phyloP scores from a whole-genome alignment of 1,140 invertebrate genomes.

The Drosophila albomicans region DNA sequence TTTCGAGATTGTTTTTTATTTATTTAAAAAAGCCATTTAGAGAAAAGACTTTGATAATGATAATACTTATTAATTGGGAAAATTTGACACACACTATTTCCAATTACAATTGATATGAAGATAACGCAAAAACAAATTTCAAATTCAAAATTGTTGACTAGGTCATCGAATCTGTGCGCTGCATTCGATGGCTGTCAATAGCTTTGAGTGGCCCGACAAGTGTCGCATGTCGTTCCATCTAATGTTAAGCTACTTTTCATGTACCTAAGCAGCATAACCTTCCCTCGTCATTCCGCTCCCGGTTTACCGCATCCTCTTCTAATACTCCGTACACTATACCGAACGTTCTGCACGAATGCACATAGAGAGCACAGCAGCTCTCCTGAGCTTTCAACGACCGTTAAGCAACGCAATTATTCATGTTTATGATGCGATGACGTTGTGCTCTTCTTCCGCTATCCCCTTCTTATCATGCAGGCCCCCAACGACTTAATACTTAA shows the following conservation, averaged over 20 bases:
- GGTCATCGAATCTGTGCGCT: slow-evolving; percentile 30
- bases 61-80: too few relatives aligned
- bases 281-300: not conserved
- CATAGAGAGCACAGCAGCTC: slow-evolving; percentile 29
- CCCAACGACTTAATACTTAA: slow-evolving; percentile 33
- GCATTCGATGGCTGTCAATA: slow-evolving; percentile 65
- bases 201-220: slow-evolving; percentile 59
- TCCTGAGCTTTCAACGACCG: slow-evolving; percentile 73
- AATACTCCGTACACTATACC: not conserved
- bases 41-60: too few relatives aligned
- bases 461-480: not conserved
- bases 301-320: not conserved
- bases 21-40: too few relatives aligned
- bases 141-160: slow-evolving; percentile 33
- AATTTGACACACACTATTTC: too few relatives aligned
- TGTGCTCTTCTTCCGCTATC: slow-evolving; percentile 16
- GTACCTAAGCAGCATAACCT: slow-evolving; percentile 46
- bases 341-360: slow-evolving; percentile 5
- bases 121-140: slow-evolving; percentile 19
- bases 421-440: slow-evolving; percentile 77
- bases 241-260: slow-evolving; percentile 82
- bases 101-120: not conserved
- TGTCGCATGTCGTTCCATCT: slow-evolving; percentile 75
- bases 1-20: too few relatives aligned
- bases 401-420: slow-evolving; percentile 79